Evolutionary conservation across 2,113 vertebrate species (phyloP).

Genomic region (Hassar affinis): DNA sequence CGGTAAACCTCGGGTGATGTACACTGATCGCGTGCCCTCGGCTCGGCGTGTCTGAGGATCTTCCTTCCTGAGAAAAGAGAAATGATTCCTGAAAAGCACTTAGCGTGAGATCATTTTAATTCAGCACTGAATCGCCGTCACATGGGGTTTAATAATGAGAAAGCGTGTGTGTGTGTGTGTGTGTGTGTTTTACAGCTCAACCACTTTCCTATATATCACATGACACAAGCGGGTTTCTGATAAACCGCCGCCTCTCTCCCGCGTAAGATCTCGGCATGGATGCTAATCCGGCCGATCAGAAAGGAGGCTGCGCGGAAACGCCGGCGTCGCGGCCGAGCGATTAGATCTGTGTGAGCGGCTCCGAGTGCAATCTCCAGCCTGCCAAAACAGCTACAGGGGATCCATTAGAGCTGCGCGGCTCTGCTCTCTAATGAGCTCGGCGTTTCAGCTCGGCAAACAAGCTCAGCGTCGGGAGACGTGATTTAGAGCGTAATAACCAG

Average conservation of each 20-base stretch:
- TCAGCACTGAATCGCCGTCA: not conserved
- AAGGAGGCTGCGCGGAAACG: conserved; percentile 35
- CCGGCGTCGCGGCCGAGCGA: conserved; percentile 42
- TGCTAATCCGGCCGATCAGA: not conserved
- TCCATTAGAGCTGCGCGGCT: conserved; percentile 50
- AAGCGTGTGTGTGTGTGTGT: not conserved
- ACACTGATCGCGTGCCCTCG: not conserved
- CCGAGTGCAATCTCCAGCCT: conserved; percentile 52
- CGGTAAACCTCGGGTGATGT: not conserved
- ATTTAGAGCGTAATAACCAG: not conserved
- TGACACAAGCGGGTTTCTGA: not conserved
- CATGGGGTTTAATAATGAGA: not conserved
- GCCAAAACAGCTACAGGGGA: conserved; percentile 49
- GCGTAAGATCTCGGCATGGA: not conserved
- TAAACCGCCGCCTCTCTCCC: not conserved
- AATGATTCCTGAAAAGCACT: not conserved
- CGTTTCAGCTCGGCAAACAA: not conserved
- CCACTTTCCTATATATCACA: not conserved
- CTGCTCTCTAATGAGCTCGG: conserved; percentile 11
- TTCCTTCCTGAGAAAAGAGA: not conserved
- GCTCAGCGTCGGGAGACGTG: not conserved
- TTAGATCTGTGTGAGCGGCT: conserved; percentile 48
- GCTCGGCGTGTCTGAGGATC: conserved; percentile 7
- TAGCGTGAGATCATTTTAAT: not conserved
- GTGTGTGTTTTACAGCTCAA: not conserved